phyloP scores from a whole-genome alignment of 2,797 vertebrate genomes.

The Sarcophilus harrisii region DNA sequence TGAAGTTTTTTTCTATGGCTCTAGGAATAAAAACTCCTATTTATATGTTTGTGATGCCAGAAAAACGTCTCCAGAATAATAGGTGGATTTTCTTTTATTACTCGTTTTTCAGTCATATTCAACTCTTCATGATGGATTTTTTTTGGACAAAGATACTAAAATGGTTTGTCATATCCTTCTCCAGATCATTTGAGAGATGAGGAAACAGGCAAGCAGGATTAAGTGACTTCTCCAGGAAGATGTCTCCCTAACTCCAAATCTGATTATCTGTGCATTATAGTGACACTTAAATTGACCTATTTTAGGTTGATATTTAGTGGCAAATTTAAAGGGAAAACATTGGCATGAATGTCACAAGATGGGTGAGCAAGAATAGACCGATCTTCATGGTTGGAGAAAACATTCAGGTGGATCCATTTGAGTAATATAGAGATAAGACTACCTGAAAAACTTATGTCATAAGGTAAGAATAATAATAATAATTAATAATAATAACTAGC shows the following conservation, averaged over 20 bases:
- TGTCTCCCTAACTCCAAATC: neutral
- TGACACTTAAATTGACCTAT: neutral
- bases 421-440: neutral
- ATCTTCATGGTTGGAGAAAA: neutral
- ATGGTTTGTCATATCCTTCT: neutral
- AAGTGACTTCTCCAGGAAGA: neutral
- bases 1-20: neutral
- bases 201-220: neutral
- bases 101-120: neutral
- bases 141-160: neutral
- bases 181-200: neutral
- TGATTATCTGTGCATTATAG: neutral
- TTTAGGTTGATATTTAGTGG: neutral
- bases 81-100: neutral
- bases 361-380: neutral
- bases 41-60: neutral
- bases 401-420: neutral
- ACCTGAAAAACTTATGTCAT: neutral
- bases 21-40: neutral
- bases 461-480: too few relatives aligned
- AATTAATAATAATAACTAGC: too few relatives aligned
- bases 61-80: neutral
- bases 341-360: neutral
- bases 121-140: neutral
- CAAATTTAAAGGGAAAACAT: neutral